These are phyloP conservation scores for Alethe diademata DNA, from an alignment of 2,113 vertebrate species.

Conservation along the genomic window DNA sequence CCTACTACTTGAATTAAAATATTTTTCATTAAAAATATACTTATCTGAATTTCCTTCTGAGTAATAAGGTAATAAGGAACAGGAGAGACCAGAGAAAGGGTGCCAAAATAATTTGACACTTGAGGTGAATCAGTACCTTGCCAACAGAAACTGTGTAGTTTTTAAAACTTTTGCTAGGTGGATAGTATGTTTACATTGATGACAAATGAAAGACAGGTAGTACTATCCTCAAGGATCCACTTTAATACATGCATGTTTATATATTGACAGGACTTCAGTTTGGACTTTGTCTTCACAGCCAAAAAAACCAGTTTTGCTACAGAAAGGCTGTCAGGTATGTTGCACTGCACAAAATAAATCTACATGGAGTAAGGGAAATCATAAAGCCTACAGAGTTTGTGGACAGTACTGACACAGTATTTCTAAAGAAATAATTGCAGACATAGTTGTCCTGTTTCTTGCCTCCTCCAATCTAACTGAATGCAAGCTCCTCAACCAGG, in stretches of 20 bases:
- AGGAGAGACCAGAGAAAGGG: background rate
- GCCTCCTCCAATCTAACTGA: slow-evolving; percentile 7
- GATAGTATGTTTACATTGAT: background rate
- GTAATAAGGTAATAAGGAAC: background rate
- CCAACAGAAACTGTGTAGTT: background rate
- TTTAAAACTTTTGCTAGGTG: background rate
- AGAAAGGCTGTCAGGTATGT: background rate
- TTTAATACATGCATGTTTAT: background rate
- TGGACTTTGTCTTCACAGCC: background rate
- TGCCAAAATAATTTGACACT: background rate
- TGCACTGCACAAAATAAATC: background rate
- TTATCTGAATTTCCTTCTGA: background rate
- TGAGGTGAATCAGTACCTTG: background rate
- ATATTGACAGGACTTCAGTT: background rate
- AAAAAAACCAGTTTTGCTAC: background rate
- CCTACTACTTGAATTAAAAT: background rate
- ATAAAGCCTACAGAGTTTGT: background rate
- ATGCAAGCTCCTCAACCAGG: background rate
- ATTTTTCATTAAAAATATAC: background rate
- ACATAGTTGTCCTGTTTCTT: slow-evolving; percentile 11
- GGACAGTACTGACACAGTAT: background rate
- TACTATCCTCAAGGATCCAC: background rate
- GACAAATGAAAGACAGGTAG: background rate
- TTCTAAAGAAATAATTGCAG: slow-evolving; percentile 36
- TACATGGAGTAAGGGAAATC: background rate